phyloP scores from a whole-genome alignment of 2,797 vertebrate genomes.

The Clarias fuscus region DNA sequence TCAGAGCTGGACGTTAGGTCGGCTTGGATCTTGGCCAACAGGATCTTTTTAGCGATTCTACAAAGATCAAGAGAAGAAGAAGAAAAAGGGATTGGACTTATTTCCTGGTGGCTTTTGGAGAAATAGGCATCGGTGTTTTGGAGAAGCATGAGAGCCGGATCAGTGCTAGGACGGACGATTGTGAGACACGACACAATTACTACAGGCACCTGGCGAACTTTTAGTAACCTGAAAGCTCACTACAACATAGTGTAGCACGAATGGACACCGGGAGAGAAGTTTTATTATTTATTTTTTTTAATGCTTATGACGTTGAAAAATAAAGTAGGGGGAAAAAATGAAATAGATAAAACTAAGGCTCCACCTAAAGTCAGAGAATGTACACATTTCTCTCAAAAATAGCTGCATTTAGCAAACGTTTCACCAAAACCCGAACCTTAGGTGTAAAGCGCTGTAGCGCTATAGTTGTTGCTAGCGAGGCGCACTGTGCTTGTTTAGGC shows the following conservation, averaged over 20 bases:
- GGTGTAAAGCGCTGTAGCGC: neutral
- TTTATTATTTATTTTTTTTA: too few relatives aligned
- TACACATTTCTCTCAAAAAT: too few relatives aligned
- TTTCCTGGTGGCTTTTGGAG: neutral
- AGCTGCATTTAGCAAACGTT: neutral
- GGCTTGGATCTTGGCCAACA: constrained; percentile 96
- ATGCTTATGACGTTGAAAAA: too few relatives aligned
- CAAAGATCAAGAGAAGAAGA: constrained; percentile 71
- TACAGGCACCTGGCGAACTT: neutral
- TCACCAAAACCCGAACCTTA: neutral
- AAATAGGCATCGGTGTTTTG: neutral
- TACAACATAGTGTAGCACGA: too few relatives aligned
- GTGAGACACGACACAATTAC: neutral
- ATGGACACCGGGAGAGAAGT: too few relatives aligned
- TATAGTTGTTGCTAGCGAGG: too few relatives aligned
- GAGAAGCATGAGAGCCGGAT: neutral
- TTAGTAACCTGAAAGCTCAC: too few relatives aligned
- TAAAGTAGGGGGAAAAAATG: too few relatives aligned
- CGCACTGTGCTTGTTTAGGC: too few relatives aligned
- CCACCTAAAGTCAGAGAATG: too few relatives aligned
- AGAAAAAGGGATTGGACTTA: neutral
- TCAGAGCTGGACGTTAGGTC: constrained; percentile 88
- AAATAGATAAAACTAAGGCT: too few relatives aligned
- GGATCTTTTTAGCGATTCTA: constrained; percentile 99
- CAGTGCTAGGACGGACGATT: neutral